phyloP scores from a whole-genome alignment of 1,140 invertebrate species.

The Nylanderia fulva region DNA sequence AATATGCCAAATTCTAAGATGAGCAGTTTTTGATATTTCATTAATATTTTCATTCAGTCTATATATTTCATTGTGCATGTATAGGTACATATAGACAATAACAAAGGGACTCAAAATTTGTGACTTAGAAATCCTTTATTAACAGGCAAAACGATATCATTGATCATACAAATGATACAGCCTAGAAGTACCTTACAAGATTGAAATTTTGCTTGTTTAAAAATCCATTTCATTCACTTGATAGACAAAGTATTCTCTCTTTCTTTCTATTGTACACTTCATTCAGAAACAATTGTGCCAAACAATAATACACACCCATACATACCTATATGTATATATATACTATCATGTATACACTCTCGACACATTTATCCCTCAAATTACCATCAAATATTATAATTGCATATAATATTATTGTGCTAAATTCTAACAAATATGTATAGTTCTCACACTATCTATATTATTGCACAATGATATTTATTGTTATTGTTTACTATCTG shows the following conservation, averaged over 20 bases:
- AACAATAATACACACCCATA: slow-evolving; percentile 40
- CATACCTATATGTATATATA: no score
- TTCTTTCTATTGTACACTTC: slow-evolving; percentile 38
- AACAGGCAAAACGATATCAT: slow-evolving; percentile 77
- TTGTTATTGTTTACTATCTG: no score
- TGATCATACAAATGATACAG: slow-evolving; percentile 74
- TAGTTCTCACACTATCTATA: no score
- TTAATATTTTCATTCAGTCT: no score
- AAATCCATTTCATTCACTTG: slow-evolving; percentile 19
- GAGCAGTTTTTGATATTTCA: no score
- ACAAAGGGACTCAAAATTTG: neutral
- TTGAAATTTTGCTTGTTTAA: slow-evolving; percentile 31
- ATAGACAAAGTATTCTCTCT: neutral
- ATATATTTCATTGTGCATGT: no score
- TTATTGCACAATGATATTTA: no score
- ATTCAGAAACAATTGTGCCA: slow-evolving; percentile 38
- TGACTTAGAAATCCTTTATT: slow-evolving; percentile 82
- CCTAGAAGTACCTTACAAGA: slow-evolving; percentile 64
- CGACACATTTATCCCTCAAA: slow-evolving; percentile 25
- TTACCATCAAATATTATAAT: neutral
- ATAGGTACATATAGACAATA: no score
- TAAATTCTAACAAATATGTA: neutral
- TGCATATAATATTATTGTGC: slow-evolving; percentile 1
- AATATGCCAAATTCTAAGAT: no score
- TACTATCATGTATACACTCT: slow-evolving; percentile 32